Base-by-base conservation (phyloP, 1,140 invertebrate species). In the Calycopis cecrops region DNA sequence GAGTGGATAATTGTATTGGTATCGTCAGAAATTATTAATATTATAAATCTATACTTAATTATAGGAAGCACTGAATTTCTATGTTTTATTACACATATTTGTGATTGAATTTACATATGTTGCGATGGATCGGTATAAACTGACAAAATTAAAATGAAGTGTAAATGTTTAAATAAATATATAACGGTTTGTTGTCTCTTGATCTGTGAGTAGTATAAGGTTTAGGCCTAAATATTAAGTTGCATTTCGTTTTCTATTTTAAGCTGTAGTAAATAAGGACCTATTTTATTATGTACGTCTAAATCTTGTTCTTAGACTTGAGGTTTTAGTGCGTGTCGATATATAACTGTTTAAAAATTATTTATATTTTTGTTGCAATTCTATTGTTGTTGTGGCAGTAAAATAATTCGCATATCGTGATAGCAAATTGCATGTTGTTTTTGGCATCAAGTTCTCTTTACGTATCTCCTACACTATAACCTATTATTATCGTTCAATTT, bases 21-120 rank as follows among this genome's bases (percentile, higher is more conserved):
- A 50, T 42, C 48, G 53, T 40, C 16, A 52, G 62, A 59, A 63
- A 62, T 49, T 63, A 67, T 67, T 58, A 53, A 54, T 62, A 67
- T 55, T 48, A 59, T 56, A 57, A 63, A 61, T 64, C 73, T 76
- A 72, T 79, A 66, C 79, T 75, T 76, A 69, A 76, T 59, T 65
- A 82, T 83, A 80, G 77, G 65, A 75, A 83, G 79, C 79, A 83
- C 79, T 83, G 79, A 83, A 79, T 78, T 80, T 83, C 71, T 73
- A 83, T 79, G 79, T 83, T 83, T 76, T 80, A 72, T 70, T 71
- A 78, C 77, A 83, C 79, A 42, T 71, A 73, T 74, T 77, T 79
- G 67, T 77, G 76, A 73, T 72, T 73, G 73, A 75, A 83, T 80
- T 76, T 77, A 80, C 71, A 77, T 74, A 72, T 74, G 77, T 80